Percentiles rank a stretch among this genome's conserved stretches.
Conservation (phyloP, 2,888 invertebrate genomes). For the Xestia ashworthii region DNA sequence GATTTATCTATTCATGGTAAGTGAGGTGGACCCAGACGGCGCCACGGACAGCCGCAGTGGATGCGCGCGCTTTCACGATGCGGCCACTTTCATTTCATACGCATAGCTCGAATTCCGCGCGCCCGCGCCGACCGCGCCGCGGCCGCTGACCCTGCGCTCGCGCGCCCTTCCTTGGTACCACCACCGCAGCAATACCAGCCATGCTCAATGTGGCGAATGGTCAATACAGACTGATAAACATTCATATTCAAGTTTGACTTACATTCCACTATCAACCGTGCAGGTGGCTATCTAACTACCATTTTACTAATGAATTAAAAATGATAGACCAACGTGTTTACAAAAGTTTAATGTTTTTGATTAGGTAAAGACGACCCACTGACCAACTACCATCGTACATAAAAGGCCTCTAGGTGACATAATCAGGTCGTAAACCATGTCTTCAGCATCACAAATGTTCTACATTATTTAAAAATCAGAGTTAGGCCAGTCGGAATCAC, state of each 20-base stretch:
- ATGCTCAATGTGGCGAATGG: conserved; percentile 56
- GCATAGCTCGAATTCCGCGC: conserved; percentile 90
- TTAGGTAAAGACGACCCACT: background rate
- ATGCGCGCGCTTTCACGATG: conserved; percentile 90
- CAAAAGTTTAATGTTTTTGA: conserved; percentile 5
- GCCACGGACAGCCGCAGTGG: conserved; percentile 79
- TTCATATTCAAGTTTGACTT: conserved; percentile 30
- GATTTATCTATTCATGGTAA: conserved; percentile 90
- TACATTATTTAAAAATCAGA: background rate
- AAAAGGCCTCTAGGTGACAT: background rate
- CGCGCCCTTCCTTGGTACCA: conserved; percentile 86
- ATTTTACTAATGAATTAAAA: conserved; percentile 4
- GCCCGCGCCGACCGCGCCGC: conserved; percentile 86
- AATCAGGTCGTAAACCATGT: background rate
- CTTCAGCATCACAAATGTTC: background rate
- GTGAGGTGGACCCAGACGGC: conserved; percentile 76
- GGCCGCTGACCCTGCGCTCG: conserved; percentile 91
- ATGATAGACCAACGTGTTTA: background rate
- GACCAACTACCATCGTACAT: background rate
- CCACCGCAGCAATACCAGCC: conserved; percentile 76
- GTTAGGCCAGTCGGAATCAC: background rate
- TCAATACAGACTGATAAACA: conserved; percentile 42
- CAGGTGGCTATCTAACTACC: conserved; percentile 7
- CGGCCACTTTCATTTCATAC: conserved; percentile 91
- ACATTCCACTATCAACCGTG: background rate